Evolutionary conservation across 1,140 invertebrate genomes (phyloP).

Genomic region (Acromyrmex heyeri): DNA sequence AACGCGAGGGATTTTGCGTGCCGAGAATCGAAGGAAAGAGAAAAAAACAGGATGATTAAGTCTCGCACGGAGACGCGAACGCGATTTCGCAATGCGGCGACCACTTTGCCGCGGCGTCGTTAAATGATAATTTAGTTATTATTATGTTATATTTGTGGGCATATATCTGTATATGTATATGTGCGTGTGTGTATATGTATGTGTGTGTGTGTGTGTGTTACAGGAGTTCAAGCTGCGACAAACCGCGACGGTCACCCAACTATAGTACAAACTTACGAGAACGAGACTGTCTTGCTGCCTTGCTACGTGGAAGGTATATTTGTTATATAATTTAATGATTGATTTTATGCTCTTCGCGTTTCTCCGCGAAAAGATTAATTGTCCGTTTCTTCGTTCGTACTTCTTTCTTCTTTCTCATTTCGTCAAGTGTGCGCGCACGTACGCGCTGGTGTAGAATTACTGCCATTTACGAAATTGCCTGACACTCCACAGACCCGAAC

Average conservation of each 20-base stretch:
- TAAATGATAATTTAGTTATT: slow-evolving; percentile 31
- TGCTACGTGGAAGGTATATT: slow-evolving; percentile 89
- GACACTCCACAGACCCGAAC: not conserved
- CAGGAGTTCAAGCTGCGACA: slow-evolving; percentile 37
- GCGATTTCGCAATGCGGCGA: slow-evolving; percentile 21
- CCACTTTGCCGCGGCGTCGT: not conserved
- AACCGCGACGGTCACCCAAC: slow-evolving; percentile 85
- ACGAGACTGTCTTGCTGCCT: slow-evolving; percentile 91
- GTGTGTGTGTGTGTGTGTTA: not conserved
- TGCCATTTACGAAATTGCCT: slow-evolving; percentile 17
- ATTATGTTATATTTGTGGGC: slow-evolving; percentile 1
- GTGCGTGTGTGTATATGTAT: not conserved
- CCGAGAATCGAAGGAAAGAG: not conserved
- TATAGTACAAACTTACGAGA: slow-evolving; percentile 91
- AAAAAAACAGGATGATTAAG: not conserved
- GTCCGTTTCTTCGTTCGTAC: not conserved
- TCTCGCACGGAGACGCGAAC: not conserved
- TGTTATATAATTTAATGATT: slow-evolving; percentile 4
- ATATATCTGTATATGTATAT: not conserved
- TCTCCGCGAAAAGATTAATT: slow-evolving; percentile 24
- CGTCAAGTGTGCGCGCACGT: not conserved
- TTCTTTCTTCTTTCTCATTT: not conserved
- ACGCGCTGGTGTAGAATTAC: not conserved
- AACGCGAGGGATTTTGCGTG: not conserved
- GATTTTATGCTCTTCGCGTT: not conserved